Base-by-base conservation (phyloP, 2,888 invertebrate genomes). In the Hirtodrosophila alboralis region DNA sequence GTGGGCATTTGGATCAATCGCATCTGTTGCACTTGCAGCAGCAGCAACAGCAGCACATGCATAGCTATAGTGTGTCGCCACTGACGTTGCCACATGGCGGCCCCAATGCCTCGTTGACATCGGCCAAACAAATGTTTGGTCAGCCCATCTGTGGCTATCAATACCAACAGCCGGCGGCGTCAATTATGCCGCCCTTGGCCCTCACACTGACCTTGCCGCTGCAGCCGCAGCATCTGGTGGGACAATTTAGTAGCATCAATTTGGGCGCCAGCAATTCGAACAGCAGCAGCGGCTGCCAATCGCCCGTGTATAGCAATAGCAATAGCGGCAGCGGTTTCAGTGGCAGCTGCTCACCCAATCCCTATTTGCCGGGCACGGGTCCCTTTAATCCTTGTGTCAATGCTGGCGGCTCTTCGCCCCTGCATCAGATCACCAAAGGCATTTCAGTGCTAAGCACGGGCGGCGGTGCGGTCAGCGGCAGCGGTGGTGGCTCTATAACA, bases 371-470 rank as follows among this genome's bases (percentile, higher is more conserved):
- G 3, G 84, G 78, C 40, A 72, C 79, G 0, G 75, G 83, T 0
- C 52, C 76, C 0, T 80, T 84, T 28, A 81, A 75, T 66, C 69
- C 78, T n/a, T 72, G 75, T 13, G 45, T 61, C 3, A 67, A 52
- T 16, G 59, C 64, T 2, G 91, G 89, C 34, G 87, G 88, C n/a
- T 87, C 91, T 2, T 93, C 92, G 0, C 94, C 94, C 0, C 91
- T 94, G 38, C 94, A 94, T 84, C 94, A 94, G 80, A 93, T 93
- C 40, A 92, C 92, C 0, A 92, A 89, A 91, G 95, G 95, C 7
- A 92, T 96, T 4, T 95, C 95, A 84, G 95, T 94, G 31, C 90
- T 95, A 10, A 95, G 95, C 81, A 96, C 96, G 0, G 93, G 93
- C 58, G 92, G 78, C 3, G 18, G 4, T 18, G 18, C 18, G 3